Conservation (phyloP, 2,797 vertebrate species). For the Callimico goeldii region DNA sequence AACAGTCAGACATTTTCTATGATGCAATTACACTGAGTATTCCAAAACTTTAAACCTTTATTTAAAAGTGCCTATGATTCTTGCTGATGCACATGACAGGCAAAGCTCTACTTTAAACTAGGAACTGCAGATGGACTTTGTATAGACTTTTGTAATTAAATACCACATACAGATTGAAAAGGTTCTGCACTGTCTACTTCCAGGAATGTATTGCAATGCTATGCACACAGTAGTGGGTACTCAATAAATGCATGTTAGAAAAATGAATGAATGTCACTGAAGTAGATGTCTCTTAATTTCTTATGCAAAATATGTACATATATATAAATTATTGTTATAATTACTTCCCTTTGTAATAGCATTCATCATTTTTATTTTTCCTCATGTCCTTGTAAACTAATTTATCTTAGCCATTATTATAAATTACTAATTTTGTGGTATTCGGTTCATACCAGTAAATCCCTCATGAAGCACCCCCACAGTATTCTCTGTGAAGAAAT, state of each 20-base stretch:
- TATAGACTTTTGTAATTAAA: constrained; percentile 4
- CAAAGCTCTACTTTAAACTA: not conserved
- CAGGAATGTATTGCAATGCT: not conserved
- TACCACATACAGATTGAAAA: constrained; percentile 35
- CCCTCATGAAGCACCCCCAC: constrained; percentile 38
- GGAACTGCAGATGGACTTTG: not conserved
- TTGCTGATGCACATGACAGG: not conserved
- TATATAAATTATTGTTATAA: constrained; percentile 11
- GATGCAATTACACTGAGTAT: not conserved
- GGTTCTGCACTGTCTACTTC: not conserved
- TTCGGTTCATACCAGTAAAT: constrained; percentile 53
- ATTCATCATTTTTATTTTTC: not conserved
- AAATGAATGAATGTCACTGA: not conserved
- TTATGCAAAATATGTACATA: constrained; percentile 37
- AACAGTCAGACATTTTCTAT: constrained; percentile 47
- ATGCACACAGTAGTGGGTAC: not conserved
- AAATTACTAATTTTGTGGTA: not conserved
- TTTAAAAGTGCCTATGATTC: constrained; percentile 13
- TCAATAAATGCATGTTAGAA: constrained; percentile 17
- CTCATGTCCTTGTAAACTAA: not conserved
- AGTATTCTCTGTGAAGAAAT: not conserved
- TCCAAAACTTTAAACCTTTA: not conserved
- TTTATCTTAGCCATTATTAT: constrained; percentile 36
- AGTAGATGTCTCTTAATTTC: constrained; percentile 48
- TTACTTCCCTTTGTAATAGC: not conserved